Base-by-base conservation (phyloP, 2,888 invertebrate species). In the Lasioglossum villosulum region DNA sequence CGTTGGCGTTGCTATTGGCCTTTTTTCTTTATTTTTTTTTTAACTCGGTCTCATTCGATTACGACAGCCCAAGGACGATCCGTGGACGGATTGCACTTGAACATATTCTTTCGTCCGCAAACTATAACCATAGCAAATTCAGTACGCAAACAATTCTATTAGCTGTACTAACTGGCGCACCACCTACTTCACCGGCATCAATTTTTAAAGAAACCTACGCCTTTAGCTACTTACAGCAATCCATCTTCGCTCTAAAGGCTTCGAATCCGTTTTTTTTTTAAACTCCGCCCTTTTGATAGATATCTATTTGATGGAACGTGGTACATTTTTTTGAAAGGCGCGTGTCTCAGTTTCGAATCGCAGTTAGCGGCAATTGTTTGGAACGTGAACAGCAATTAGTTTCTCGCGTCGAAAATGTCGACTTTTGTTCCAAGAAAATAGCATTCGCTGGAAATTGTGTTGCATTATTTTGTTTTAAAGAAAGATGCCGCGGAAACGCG, bases 1-100 rank as follows among this genome's bases (percentile, higher is more conserved):
- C 74, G 56, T 66, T 74, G 74, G 68, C 37, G 85, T 86, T 78
- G 68, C 78, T 84, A 70, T 82, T 86, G 84, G 59, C 52, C 74
- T 30, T 27, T 52, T 68, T 12, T 3, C 1, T 30, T 2, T 19
- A 19, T 66, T 30, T 63, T 5, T 27, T 75, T 48, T 3, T 63
- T 66, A 52, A 68, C 23, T 14, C 39, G 4, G 2, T 66, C 45
- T 71, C 45, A 48, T 75, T 75, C 74, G 37, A 75, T 84, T 71
- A 75, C n/a, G 27, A 63, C 59, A 59, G 74, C 56, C 68, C 74
- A 84, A 83, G 75, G 75, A 78, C 70, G n/a, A 72, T 63, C 68
- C 30, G 5, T 63, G 66, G 75, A 78, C 70, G 34, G 72, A 71
- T 74, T 39, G 10, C 75, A 68, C 75, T 45, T 73, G 52, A 75